A percentile compares a stretch with the other conserved stretches of the same genome.
These are phyloP conservation scores for Xiphophorus couchianus DNA, from an alignment of 2,113 vertebrate genomes.

Conservation along the genomic window DNA sequence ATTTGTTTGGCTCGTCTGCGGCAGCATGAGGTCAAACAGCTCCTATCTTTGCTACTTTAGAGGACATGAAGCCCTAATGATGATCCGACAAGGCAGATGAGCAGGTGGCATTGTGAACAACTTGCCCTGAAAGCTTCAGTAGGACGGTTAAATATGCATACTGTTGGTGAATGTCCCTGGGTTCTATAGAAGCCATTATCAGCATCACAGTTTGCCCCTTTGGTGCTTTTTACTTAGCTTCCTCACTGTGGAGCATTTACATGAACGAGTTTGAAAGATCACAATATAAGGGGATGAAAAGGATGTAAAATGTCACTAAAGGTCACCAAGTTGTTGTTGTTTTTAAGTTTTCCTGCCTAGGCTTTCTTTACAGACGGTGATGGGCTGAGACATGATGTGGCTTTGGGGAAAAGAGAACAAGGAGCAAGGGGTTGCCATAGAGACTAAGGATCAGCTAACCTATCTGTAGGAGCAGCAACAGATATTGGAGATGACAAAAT, in stretches of 20 bases:
- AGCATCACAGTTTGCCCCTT: neutral
- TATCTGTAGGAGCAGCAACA: slow-evolving; percentile 61
- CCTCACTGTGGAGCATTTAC: neutral
- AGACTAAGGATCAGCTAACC: slow-evolving; percentile 60
- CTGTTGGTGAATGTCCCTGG: neutral
- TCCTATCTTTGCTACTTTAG: neutral
- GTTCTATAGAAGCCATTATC: neutral
- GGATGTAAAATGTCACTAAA: slow-evolving; percentile 1
- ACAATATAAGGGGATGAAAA: neutral
- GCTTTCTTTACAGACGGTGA: neutral
- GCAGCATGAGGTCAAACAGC: too few relatives aligned
- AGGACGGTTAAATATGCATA: neutral
- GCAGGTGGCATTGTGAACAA: neutral
- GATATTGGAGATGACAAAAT: neutral
- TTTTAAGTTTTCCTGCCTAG: neutral
- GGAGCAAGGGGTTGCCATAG: slow-evolving; percentile 58
- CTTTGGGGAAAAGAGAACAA: slow-evolving; percentile 9
- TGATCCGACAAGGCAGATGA: neutral
- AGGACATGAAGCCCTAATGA: neutral
- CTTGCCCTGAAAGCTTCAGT: neutral
- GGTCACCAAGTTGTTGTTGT: neutral
- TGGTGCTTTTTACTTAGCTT: neutral
- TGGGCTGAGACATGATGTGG: slow-evolving; percentile 4
- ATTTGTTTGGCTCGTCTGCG: too few relatives aligned
- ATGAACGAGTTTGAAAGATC: neutral